Evolutionary conservation across 2,888 invertebrate genomes (phyloP), one percentile per base, ranked within the genome.

Genomic region (Stenoptilia bipunctidactyla): DNA sequence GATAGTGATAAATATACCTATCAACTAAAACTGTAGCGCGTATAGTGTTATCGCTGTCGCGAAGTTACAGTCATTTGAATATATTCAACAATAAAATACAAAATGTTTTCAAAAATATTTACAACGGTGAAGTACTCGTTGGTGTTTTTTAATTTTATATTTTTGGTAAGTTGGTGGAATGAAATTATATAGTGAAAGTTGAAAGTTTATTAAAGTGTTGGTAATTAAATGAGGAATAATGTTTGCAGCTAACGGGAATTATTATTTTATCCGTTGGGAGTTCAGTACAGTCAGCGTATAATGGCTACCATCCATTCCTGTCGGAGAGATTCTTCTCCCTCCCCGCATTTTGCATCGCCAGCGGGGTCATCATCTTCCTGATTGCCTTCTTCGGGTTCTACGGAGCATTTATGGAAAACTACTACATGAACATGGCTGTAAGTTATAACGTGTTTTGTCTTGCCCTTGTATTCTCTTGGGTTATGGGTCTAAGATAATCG

Each of bases 371-470:
- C 49, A 89, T 92, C 55, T 90, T 94, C 65, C 65, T 93, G 48
- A 90, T 95, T 37, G 89, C 94, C 0, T 92, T 92, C 69, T 90
- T 94, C 55, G 96, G 95, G 43, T 96, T 95, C 75, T 95, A 93
- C 75, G 96, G 96, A 34, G 94, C 96, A 0, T 87, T 90, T 50
- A 90, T 89, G 58, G 94, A 95, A 66, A 94, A 91, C 71, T 91
- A 94, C 63, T 89, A 90, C 58, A 89, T 95, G 86, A 89, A 90
- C 33, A 85, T 93, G 62, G 89, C 89, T 61, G 92, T 92, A 76
- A 88, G 88, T 13, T n/a, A n/a, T n/a, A n/a, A n/a, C n/a, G n/a
- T n/a, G n/a, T n/a, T n/a, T n/a, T n/a, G n/a, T n/a, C n/a, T n/a
- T n/a, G n/a, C n/a, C n/a, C n/a, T n/a, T n/a, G n/a, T n/a, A n/a